These are phyloP conservation scores for Arnoldichthys spilopterus DNA, from an alignment of 2,797 vertebrate genomes.

Conservation along the genomic window DNA sequence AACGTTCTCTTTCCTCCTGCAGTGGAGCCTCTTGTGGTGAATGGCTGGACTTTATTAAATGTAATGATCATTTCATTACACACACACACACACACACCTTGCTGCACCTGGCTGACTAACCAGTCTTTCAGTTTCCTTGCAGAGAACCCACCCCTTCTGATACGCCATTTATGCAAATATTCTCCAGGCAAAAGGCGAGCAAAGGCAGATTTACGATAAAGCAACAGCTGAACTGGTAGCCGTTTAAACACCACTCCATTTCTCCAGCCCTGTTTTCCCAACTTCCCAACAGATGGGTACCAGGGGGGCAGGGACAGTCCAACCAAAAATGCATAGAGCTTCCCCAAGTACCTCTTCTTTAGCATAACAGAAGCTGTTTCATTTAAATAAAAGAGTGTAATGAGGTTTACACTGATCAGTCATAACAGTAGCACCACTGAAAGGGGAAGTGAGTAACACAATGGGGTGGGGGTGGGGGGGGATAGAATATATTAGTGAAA, in stretches of 20 bases:
- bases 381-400: too few species aligned
- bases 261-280: slow-evolving; percentile 10
- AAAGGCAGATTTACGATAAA: slow-evolving; percentile 64
- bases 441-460: too few species aligned
- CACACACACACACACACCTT: slow-evolving; percentile 20
- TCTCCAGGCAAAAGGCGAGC: slow-evolving; percentile 49
- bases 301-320: too few species aligned
- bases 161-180: slow-evolving; percentile 68
- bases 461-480: too few species aligned
- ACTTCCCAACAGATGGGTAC: not conserved
- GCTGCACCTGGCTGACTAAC: slow-evolving; percentile 56
- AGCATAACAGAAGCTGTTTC: too few species aligned
- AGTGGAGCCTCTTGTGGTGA: slow-evolving; percentile 6
- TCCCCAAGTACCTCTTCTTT: too few species aligned
- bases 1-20: not conserved
- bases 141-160: slow-evolving; percentile 43
- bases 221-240: slow-evolving; percentile 24
- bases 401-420: too few species aligned
- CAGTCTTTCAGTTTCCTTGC: slow-evolving; percentile 52
- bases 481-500: too few species aligned
- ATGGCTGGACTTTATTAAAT: slow-evolving; percentile 60
- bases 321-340: too few species aligned
- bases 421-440: too few species aligned
- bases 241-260: slow-evolving; percentile 35
- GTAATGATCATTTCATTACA: slow-evolving; percentile 73